These are phyloP conservation scores for Elachura formosa DNA, from an alignment of 2,113 vertebrate species.

Conservation along the genomic window DNA sequence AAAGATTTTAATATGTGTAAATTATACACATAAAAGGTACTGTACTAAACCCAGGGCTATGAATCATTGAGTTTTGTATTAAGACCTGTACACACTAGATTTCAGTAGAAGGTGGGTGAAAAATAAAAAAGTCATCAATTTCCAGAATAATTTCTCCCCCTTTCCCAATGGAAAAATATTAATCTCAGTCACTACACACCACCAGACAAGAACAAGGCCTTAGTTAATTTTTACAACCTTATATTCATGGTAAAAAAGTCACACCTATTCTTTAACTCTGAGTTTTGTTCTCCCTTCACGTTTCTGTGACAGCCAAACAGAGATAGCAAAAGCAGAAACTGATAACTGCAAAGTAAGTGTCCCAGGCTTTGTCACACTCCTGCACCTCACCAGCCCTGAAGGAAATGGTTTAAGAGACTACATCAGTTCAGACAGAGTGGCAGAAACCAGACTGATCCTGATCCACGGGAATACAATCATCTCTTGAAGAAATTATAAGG, in stretches of 20 bases:
- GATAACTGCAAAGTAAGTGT: neutral
- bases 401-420: neutral
- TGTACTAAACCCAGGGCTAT: neutral
- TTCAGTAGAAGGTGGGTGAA: neutral
- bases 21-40: neutral
- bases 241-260: neutral
- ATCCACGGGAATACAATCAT: neutral
- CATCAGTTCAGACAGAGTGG: neutral
- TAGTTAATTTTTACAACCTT: conserved; percentile 7
- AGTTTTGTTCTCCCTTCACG: neutral
- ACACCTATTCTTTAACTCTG: neutral
- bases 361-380: neutral
- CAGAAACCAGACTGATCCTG: neutral
- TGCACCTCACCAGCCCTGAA: neutral
- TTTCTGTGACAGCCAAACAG: neutral
- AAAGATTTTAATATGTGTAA: neutral
- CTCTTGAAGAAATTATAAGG: neutral
- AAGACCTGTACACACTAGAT: neutral
- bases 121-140: neutral
- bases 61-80: neutral
- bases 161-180: neutral
- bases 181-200: neutral
- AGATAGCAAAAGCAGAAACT: neutral
- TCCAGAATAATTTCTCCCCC: neutral
- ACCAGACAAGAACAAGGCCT: neutral